Evolutionary conservation across 2,888 invertebrate genomes (phyloP), one percentile per base, ranked within the genome.

Genomic region (Neoitamus cyanurus): DNA sequence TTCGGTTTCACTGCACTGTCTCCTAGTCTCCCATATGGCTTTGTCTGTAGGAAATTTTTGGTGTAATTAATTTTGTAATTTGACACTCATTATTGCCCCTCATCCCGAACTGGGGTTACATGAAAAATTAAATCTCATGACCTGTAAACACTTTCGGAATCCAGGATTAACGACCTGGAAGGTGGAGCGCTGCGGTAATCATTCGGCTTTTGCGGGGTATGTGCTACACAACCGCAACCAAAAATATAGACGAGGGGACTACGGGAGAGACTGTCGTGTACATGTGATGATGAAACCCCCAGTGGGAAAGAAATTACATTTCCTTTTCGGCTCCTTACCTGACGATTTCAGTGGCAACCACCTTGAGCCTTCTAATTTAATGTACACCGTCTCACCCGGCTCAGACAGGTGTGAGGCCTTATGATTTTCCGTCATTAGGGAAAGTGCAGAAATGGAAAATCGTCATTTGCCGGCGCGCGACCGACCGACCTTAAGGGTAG

Each of bases 121-220:
- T 46, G 69, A 70, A 83, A 72, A 83, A 83, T 83, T 83, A 83
- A 83, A 83, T 83, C 72, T 30, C 70, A 83, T 83, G 83, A 83
- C 83, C 83, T 83, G 83, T 83, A 72, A 83, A 83, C 82, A 83
- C 72, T 83, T 72, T 37, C n/a, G 15, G 70, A 70, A 31, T 34
- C 20, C 25, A 15, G 48, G 48, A 80, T 80, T 80, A 80, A 80
- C 34, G 58, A 58, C 48, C 58, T 20, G 78, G 3, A 48, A 78
- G 42, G 42, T 7, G 37, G 42, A 37, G 58, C 13, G 9, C 20
- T 80, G 31, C n/a, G 58, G 58, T 58, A 42, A 80, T 58, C 34
- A 7, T 42, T 31, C 20, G 58, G 58, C n/a, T 48, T 80, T 80
- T 80, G 58, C 20, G 31, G 77, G 2, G 20, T n/a, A 80, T 80